Base-by-base conservation (phyloP, 2,888 invertebrate species). In the Apamea anceps region DNA sequence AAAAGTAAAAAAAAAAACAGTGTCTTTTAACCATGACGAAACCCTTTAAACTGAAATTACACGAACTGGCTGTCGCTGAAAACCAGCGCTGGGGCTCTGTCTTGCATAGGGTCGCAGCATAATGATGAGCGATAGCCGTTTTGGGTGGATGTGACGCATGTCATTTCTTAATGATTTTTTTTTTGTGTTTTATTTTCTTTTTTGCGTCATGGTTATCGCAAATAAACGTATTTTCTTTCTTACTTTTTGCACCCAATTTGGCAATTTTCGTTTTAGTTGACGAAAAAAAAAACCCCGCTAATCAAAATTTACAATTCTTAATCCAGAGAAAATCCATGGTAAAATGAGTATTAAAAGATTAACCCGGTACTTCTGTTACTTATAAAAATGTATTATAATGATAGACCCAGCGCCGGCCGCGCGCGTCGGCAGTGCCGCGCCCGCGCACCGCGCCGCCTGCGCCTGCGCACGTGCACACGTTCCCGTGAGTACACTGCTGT, bases 391-490 rank as follows among this genome's bases (percentile, higher is more conserved):
- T 70, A 48, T 28, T 25, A 18, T 18, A n/a, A n/a, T n/a, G 7
- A 4, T 13, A 13, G 7, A 21, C n/a, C 21, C 37, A 72, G 72
- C n/a, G 67, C 7, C 37, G n/a, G 21, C 37, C 67, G 72, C 72
- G n/a, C 4, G n/a, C 75, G 48, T 25, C 57, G 54, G 21, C 12
- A 21, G 45, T 25, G 45, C 45, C 70, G 32, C 87, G 90, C 1
- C 92, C 93, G 0, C 80, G 88, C 28, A 92, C 93, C 5, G 93
- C 94, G 75, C 94, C 93, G 37, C 54, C 88, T 10, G 67, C 84
- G 32, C 13, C 37, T 4, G 12, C 62, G 65, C 51, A 60, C 28
- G 28, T 18, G 25, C 74, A 37, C 0, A 0, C 18, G 2, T 51
- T 32, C 48, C 32, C 45, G 74, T 74, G n/a, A 73, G 74, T 74